Evolutionary conservation across 35 echinoderm and acorn worm species (phyloP).

Genomic region (Amphiura filiformis): DNA sequence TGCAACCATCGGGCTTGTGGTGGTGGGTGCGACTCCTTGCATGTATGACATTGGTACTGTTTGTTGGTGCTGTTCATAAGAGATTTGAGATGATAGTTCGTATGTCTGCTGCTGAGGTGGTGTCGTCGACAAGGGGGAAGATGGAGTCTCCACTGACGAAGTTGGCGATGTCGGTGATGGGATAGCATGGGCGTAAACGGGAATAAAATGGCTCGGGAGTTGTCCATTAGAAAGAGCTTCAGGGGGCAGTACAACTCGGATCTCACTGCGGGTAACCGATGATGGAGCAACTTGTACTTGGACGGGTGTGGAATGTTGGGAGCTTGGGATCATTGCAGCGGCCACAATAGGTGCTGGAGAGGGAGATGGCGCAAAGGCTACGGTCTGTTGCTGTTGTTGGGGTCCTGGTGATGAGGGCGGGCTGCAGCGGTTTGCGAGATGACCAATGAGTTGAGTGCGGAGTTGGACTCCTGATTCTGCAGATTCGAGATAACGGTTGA

Average conservation of each 20-base stretch:
- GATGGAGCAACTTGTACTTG: conserved; percentile 43
- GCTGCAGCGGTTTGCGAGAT: conserved; percentile 79
- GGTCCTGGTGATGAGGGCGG: background rate
- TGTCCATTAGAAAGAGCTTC: conserved; percentile 83
- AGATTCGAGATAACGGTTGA: conserved; percentile 61
- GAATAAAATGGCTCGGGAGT: conserved; percentile 95
- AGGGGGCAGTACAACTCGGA: conserved; percentile 77
- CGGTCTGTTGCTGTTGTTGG: background rate
- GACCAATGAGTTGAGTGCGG: conserved; percentile 62
- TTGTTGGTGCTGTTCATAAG: too few relatives aligned
- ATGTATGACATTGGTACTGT: too few relatives aligned
- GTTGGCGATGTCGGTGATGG: conserved; percentile 40
- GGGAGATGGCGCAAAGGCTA: background rate
- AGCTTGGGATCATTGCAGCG: conserved; percentile 12
- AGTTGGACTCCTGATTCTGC: conserved; percentile 34
- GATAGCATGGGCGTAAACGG: conserved; percentile 82
- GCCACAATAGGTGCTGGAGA: background rate
- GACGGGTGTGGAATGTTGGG: conserved; percentile 11
- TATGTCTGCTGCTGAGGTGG: too few relatives aligned
- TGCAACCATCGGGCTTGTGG: conserved; percentile 22
- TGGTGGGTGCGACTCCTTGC: too few relatives aligned
- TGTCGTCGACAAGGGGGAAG: background rate
- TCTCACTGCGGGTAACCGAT: conserved; percentile 61
- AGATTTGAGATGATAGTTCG: too few relatives aligned
- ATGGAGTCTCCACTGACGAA: conserved; percentile 11